phyloP scores from a whole-genome alignment of 1,140 invertebrate species.

The Heliothis virescens region DNA sequence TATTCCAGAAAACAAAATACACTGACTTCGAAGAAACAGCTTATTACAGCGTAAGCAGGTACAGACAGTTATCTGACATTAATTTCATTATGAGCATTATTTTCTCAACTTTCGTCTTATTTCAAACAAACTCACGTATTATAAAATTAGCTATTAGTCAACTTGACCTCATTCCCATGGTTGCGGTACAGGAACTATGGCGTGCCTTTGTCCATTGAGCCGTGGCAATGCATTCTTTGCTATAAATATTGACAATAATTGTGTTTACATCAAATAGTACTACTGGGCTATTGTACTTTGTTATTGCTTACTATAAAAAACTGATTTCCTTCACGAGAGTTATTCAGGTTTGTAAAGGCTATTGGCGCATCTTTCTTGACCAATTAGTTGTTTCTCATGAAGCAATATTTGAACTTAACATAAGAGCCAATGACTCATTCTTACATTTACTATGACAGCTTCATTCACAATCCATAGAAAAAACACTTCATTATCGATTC shows the following conservation, averaged over 20 bases:
- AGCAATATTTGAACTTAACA: too few relatives aligned
- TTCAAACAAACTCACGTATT: conserved; percentile 27
- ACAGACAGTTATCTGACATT: not conserved
- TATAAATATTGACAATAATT: conserved; percentile 41
- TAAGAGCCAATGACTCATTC: too few relatives aligned
- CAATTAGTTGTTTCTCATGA: too few relatives aligned
- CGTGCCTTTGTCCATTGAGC: conserved; percentile 24
- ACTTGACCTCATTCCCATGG: conserved; percentile 30
- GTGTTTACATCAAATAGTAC: conserved; percentile 25
- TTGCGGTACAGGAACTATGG: conserved; percentile 3
- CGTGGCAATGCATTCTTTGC: conserved; percentile 37
- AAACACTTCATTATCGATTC: conserved; percentile 18
- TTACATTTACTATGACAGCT: not conserved
- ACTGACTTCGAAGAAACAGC: too few relatives aligned
- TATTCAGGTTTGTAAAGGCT: too few relatives aligned
- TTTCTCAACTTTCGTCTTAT: conserved; percentile 15
- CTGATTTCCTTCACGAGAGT: too few relatives aligned
- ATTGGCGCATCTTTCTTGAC: too few relatives aligned
- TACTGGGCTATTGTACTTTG: conserved; percentile 21
- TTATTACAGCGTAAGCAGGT: not conserved
- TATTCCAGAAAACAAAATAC: too few relatives aligned
- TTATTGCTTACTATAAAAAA: not conserved
- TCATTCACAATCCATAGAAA: not conserved
- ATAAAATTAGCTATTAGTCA: conserved; percentile 18
- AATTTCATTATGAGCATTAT: conserved; percentile 17